Evolutionary conservation across 2,888 invertebrate genomes (phyloP).

Genomic region (Pilophorus perplexus): DNA sequence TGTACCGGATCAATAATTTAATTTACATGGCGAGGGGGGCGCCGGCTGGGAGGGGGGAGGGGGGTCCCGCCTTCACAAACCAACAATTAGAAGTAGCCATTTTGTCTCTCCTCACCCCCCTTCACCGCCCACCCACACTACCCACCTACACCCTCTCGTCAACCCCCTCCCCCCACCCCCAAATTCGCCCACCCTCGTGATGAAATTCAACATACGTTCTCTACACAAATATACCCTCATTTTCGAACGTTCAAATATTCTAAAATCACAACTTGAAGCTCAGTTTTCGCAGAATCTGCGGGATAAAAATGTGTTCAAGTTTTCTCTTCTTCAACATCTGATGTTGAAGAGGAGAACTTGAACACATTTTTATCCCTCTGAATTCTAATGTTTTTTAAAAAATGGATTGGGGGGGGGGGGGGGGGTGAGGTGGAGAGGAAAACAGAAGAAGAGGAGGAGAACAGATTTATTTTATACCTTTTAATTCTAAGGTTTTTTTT

Average conservation of each 20-base stretch:
- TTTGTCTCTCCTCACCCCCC: slow-evolving; percentile 12
- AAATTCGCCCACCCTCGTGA: no score
- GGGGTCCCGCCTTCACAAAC: slow-evolving; percentile 25
- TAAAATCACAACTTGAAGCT: no score
- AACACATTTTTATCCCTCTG: no score
- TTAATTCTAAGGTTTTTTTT: no score
- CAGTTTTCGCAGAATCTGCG: no score
- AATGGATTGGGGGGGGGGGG: not conserved
- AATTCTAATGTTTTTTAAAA: not conserved
- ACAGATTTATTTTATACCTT: no score
- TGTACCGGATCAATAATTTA: slow-evolving; percentile 41
- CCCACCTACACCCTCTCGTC: not conserved
- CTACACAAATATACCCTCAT: no score
- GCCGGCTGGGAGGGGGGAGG: not conserved
- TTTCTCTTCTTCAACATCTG: no score
- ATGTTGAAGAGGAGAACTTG: no score
- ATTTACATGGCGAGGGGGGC: slow-evolving; percentile 35
- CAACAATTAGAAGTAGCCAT: slow-evolving; percentile 37
- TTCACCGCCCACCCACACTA: not conserved
- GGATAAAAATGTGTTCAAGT: no score
- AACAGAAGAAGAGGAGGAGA: not conserved
- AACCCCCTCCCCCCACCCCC: not conserved
- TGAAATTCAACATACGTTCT: no score
- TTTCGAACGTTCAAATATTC: no score
- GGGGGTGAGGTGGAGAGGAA: not conserved